A percentile compares a stretch with the other conserved stretches of the same genome.
Conservation (phyloP, 2,797 vertebrate species). For the Lophotriccus pileatus region DNA sequence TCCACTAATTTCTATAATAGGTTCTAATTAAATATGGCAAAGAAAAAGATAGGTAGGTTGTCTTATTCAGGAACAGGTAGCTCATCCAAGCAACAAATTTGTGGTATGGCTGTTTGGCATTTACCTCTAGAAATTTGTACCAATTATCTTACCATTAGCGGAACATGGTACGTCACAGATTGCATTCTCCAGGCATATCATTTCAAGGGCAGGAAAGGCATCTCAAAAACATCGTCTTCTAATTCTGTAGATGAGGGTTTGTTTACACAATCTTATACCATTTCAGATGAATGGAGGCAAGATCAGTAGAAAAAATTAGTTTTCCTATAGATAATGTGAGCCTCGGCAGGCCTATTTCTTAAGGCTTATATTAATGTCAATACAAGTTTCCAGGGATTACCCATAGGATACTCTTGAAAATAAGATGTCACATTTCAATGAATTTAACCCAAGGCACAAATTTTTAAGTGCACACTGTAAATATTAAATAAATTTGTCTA, state of each 20-base stretch:
- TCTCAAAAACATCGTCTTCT: constrained; percentile 47
- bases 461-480: constrained; percentile 65
- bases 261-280: constrained; percentile 43
- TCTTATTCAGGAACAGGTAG: neutral
- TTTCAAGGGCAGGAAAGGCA: constrained; percentile 58
- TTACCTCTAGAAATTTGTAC: constrained; percentile 49
- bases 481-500: constrained; percentile 72
- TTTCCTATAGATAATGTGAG: constrained; percentile 57
- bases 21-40: constrained; percentile 6
- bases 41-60: constrained; percentile 3
- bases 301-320: constrained; percentile 21
- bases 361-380: constrained; percentile 72
- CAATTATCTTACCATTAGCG: constrained; percentile 44
- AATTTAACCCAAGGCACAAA: constrained; percentile 73
- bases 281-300: constrained; percentile 46
- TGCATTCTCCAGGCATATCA: constrained; percentile 35
- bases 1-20: constrained; percentile 12
- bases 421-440: constrained; percentile 72
- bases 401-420: constrained; percentile 63
- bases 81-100: constrained; percentile 16
- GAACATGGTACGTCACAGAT: constrained; percentile 53
- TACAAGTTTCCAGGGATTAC: constrained; percentile 64
- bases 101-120: constrained; percentile 32
- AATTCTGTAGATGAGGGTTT: constrained; percentile 62
- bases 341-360: constrained; percentile 64